These are phyloP conservation scores for Pachyseris speciosa DNA, from an alignment of 64 coral and sea anemone genomes.

Conservation along the genomic window DNA sequence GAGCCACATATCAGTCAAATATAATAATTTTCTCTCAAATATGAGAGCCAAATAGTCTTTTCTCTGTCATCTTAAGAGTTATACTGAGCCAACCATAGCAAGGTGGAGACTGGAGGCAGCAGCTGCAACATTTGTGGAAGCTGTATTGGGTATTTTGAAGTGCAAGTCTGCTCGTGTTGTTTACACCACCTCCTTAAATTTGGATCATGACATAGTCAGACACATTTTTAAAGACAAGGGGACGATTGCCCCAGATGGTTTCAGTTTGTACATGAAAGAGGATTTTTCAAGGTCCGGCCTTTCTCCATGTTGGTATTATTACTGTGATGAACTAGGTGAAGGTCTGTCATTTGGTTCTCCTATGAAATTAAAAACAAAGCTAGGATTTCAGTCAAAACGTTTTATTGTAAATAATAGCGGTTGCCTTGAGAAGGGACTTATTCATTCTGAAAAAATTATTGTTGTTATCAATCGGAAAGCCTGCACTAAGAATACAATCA, in stretches of 20 bases:
- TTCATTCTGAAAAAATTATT: conserved; percentile 15
- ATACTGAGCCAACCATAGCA: no score
- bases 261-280: neutral
- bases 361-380: conserved; percentile 16
- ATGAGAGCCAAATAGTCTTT: no score
- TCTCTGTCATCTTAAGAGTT: no score
- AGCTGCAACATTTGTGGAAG: no score
- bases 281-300: neutral
- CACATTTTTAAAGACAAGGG: conserved; percentile 8
- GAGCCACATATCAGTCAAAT: no score
- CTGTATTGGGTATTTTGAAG: no score
- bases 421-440: neutral
- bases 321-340: conserved; percentile 20
- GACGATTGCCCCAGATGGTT: neutral
- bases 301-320: conserved; percentile 18
- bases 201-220: conserved; percentile 18
- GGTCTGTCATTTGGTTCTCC: conserved; percentile 10
- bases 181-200: neutral
- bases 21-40: no score
- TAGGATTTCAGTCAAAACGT: neutral
- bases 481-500: neutral
- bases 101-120: no score
- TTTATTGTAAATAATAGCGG: conserved; percentile 15
- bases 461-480: conserved; percentile 17
- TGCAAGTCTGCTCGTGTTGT: no score